Evolutionary conservation across 1,140 invertebrate genomes (phyloP).

Genomic region (Drosophila asahinai): DNA sequence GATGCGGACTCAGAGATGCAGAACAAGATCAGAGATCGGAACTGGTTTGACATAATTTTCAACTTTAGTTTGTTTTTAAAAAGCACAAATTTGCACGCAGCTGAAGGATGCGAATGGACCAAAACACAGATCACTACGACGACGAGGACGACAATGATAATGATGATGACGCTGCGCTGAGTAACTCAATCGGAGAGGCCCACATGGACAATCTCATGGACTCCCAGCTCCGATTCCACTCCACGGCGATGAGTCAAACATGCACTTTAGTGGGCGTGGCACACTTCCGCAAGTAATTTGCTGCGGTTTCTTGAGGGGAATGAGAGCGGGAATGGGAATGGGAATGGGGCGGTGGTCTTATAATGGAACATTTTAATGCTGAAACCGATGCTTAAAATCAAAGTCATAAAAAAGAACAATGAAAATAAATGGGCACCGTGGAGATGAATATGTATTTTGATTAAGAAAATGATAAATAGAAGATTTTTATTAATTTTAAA

Average conservation of each 20-base stretch:
- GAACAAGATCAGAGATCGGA: slow-evolving; percentile 35
- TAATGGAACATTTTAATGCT: slow-evolving; percentile 82
- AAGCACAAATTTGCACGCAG: slow-evolving; percentile 78
- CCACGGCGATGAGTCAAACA: slow-evolving; percentile 29
- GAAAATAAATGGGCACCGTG: slow-evolving; percentile 8
- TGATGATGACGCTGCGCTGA: slow-evolving; percentile 53
- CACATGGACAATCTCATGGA: slow-evolving; percentile 36
- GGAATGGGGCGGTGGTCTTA: slow-evolving; percentile 49
- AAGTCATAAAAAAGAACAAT: slow-evolving; percentile 48
- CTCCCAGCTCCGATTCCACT: neutral
- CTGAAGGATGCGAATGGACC: slow-evolving; percentile 28
- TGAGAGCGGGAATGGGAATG: slow-evolving; percentile 16
- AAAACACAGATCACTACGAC: slow-evolving; percentile 23
- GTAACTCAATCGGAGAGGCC: slow-evolving; percentile 69
- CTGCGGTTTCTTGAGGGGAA: slow-evolving; percentile 54
- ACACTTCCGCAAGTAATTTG: slow-evolving; percentile 80
- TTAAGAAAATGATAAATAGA: neutral
- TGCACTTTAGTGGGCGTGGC: slow-evolving; percentile 76
- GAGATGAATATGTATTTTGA: neutral
- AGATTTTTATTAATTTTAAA: neutral
- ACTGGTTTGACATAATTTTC: slow-evolving; percentile 82
- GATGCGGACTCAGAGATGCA: slow-evolving; percentile 39
- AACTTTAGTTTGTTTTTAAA: slow-evolving; percentile 79
- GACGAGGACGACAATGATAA: slow-evolving; percentile 54
- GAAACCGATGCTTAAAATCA: slow-evolving; percentile 79